Evolutionary conservation across 2,797 vertebrate species (phyloP).

Genomic region (Meda fulgida): DNA sequence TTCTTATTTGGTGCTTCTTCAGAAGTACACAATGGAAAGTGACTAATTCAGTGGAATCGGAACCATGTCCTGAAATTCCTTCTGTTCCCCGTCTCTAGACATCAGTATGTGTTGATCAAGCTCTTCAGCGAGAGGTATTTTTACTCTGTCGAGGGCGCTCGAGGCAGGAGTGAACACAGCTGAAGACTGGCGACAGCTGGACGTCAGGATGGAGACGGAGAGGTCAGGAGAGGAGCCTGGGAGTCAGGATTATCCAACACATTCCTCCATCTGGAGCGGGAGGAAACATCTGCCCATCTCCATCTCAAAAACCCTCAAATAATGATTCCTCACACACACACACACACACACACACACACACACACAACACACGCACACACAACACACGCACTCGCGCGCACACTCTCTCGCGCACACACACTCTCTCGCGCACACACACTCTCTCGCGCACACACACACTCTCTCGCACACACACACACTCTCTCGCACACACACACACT

Average conservation of each 20-base stretch:
- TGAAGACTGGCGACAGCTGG: conserved; percentile 62
- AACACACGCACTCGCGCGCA: too few relatives aligned
- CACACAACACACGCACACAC: too few relatives aligned
- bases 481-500: too few relatives aligned
- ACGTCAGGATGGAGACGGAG: conserved; percentile 52
- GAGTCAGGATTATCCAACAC: conserved; percentile 60
- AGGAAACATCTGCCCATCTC: conserved; percentile 64
- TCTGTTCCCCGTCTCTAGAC: not conserved
- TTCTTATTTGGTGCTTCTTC: not conserved
- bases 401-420: too few relatives aligned
- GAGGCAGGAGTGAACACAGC: conserved; percentile 29
- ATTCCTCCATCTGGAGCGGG: conserved; percentile 62
- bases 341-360: not conserved
- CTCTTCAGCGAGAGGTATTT: not conserved
- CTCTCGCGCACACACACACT: too few relatives aligned
- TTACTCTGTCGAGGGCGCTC: not conserved
- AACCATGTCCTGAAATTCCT: not conserved
- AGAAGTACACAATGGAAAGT: not conserved
- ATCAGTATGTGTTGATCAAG: not conserved
- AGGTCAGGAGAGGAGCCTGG: conserved; percentile 56
- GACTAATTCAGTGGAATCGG: not conserved
- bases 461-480: too few relatives aligned
- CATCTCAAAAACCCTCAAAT: conserved; percentile 52
- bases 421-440: too few relatives aligned
- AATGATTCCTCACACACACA: conserved; percentile 8